These are phyloP conservation scores for Leptodactylus fallax DNA, from an alignment of 2,797 vertebrate genomes.

Conservation along the genomic window DNA sequence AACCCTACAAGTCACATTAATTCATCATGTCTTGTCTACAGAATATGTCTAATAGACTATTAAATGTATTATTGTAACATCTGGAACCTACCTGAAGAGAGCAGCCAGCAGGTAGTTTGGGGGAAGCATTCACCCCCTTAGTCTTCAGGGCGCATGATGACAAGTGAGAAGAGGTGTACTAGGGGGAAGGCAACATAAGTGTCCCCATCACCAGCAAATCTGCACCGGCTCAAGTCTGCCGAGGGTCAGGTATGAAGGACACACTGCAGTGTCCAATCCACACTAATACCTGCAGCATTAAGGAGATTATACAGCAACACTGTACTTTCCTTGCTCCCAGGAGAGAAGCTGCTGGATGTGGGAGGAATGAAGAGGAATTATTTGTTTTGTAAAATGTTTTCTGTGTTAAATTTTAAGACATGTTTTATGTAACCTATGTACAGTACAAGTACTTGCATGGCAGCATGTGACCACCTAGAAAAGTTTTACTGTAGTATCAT, in stretches of 20 bases:
- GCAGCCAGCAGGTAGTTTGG: conserved; percentile 16
- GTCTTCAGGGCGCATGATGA: conserved; percentile 48
- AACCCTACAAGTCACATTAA: no score
- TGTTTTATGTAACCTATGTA: not conserved
- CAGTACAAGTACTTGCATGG: not conserved
- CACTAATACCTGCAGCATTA: conserved; percentile 87
- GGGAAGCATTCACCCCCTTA: conserved; percentile 50
- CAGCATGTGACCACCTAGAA: not conserved
- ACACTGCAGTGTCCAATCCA: conserved; percentile 81
- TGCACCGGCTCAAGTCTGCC: conserved; percentile 66
- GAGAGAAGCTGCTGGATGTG: conserved; percentile 37
- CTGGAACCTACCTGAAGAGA: conserved; percentile 46
- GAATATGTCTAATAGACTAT: not conserved
- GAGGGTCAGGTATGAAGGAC: conserved; percentile 83
- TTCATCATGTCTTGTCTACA: not conserved
- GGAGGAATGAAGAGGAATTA: conserved; percentile 51
- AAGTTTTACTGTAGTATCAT: not conserved
- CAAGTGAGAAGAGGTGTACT: conserved; percentile 71
- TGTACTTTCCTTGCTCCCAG: conserved; percentile 56
- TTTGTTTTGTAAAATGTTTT: conserved; percentile 34
- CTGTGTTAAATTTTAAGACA: conserved; percentile 4
- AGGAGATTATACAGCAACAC: conserved; percentile 86
- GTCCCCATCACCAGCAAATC: conserved; percentile 70
- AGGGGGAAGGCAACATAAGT: conserved; percentile 69
- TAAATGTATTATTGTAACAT: not conserved